phyloP scores from a whole-genome alignment of 2,888 invertebrate genomes.

The Bombylius discolor region DNA sequence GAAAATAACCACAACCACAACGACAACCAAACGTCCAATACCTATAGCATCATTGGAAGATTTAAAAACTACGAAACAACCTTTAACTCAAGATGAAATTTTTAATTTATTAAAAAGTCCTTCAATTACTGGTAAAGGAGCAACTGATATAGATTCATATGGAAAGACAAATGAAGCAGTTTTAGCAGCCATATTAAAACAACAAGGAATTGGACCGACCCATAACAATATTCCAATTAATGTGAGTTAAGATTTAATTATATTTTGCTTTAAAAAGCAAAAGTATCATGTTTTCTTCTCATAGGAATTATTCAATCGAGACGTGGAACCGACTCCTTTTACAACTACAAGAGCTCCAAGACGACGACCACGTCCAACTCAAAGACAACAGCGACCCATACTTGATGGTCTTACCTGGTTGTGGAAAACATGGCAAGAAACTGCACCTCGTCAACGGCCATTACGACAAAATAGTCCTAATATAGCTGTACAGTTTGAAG shows the following conservation, averaged over 20 bases:
- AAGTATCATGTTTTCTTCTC: too few species aligned
- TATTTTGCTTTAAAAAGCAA: background rate
- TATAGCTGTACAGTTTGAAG: background rate
- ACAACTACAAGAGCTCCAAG: conserved; percentile 21
- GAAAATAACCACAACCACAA: conserved; percentile 19
- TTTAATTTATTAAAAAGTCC: conserved; percentile 19
- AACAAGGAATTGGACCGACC: conserved; percentile 59
- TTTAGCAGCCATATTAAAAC: conserved; percentile 54
- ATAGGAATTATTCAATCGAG: conserved; percentile 44
- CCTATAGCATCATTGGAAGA: background rate
- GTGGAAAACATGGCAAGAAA: conserved; percentile 46
- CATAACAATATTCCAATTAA: conserved; percentile 30
- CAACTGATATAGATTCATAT: conserved; percentile 27
- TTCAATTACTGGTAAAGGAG: conserved; percentile 20
- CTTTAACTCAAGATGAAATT: conserved; percentile 15
- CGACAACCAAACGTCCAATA: conserved; percentile 25
- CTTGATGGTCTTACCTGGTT: conserved; percentile 45
- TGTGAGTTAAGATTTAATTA: conserved; percentile 13
- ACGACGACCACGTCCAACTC: conserved; percentile 22
- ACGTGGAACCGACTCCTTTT: conserved; percentile 28
- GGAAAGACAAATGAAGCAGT: conserved; percentile 56
- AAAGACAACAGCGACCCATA: conserved; percentile 38
- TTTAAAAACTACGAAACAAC: background rate
- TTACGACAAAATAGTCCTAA: background rate
- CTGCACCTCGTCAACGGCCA: conserved; percentile 31